Evolutionary conservation across 2,888 invertebrate species (phyloP), one percentile per base, ranked within the genome.

Genomic region (Axea sp.): DNA sequence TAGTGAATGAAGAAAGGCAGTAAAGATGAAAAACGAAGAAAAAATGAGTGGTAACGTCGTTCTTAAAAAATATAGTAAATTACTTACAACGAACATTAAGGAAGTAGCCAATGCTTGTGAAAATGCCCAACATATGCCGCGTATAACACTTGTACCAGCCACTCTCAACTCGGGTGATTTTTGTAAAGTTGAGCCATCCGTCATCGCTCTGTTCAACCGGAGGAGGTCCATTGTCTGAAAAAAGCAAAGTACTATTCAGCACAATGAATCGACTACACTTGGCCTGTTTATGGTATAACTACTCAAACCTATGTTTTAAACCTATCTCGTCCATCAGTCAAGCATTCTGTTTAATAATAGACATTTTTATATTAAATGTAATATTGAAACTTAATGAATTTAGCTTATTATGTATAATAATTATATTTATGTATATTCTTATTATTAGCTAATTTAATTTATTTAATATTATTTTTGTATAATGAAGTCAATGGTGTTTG

Each of bases 71-170:
- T 35, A 45, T 53, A 39, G 45, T 71, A 75, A 62, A 73, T 62
- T 87, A 93, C 95, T 94, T 89, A 96, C 96, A 92, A 88, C 95
- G 90, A 76, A 96, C 94, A 85, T 95, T 95, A 79, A 96, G 92
- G 87, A 94, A 96, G 89, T 96, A 96, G 73, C 96, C 96, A 82
- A 96, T 96, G 82, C 95, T 95, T 75, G 95, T 94, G 89, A 95
- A 96, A 86, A 94, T 93, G 22, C 94, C 93, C 82, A 95, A 91
- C 76, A 93, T 91, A 90, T 96, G 96, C 43, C 92, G 90, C 62
- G 96, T 94, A 51, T 95, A 93, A 89, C 96, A 96, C 86, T 96
- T 94, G 90, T 96, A 96, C 96, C 96, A 96, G 83, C 96, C 96
- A 62, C 94, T 95, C 89, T 96, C 95, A 77, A 93, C 92, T 45